These are phyloP conservation scores for Uria aalge DNA, from an alignment of 2,113 vertebrate species.

Conservation along the genomic window DNA sequence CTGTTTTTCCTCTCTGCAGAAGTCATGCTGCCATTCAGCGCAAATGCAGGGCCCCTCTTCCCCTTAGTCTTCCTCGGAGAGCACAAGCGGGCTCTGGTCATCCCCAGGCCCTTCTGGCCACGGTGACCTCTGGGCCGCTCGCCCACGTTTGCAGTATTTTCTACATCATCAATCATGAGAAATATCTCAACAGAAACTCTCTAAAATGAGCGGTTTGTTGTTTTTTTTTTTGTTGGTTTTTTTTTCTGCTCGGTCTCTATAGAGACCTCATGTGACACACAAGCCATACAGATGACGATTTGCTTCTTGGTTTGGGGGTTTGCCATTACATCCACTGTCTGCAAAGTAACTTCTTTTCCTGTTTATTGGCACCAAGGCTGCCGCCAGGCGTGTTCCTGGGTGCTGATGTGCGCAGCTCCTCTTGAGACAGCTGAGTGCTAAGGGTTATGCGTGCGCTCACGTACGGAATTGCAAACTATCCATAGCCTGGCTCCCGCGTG, in stretches of 20 bases:
- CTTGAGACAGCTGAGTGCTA: background rate
- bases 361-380: background rate
- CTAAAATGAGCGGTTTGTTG: background rate
- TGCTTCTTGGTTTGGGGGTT: background rate
- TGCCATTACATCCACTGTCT: background rate
- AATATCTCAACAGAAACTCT: background rate
- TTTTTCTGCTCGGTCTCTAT: background rate
- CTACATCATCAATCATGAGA: background rate
- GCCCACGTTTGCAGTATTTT: background rate
- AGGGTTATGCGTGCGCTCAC: fast-evolving
- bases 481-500: fast-evolving
- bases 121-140: background rate
- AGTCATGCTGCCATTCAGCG: background rate
- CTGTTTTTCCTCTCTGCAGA: background rate
- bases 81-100: fast-evolving
- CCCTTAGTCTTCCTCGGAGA: background rate
- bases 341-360: background rate
- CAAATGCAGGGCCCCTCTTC: background rate
- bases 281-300: background rate
- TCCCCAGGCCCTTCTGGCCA: background rate
- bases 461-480: background rate
- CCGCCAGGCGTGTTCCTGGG: background rate
- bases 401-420: background rate
- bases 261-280: background rate
- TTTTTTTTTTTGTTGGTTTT: background rate